Evolutionary conservation across 2,113 vertebrate genomes (phyloP).

Genomic region (Myrmecophaga tridactyla): DNA sequence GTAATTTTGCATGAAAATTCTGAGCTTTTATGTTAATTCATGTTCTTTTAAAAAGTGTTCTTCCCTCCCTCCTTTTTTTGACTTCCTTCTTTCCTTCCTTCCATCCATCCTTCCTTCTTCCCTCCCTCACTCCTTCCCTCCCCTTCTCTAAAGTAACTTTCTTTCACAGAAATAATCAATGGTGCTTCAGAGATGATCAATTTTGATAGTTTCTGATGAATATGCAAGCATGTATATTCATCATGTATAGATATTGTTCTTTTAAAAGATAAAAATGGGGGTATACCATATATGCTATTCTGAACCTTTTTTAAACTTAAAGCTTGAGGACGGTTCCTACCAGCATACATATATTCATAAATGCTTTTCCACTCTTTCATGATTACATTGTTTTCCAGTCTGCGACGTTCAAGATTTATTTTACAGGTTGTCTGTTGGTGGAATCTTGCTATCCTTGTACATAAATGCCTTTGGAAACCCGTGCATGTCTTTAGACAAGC

Average conservation of each 20-base stretch:
- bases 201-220: not conserved
- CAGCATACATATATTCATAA: not conserved
- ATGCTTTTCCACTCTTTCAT: not conserved
- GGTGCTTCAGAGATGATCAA: not conserved
- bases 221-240: not conserved
- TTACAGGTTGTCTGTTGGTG: not conserved
- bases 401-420: not conserved
- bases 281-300: not conserved
- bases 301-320: not conserved
- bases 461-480: not conserved
- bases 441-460: not conserved
- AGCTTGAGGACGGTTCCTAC: not conserved
- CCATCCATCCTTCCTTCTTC: not conserved
- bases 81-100: not conserved
- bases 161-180: not conserved
- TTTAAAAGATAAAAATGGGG: not conserved
- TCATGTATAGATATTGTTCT: not conserved
- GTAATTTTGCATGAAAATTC: not conserved
- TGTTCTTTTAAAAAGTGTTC: not conserved
- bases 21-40: not conserved
- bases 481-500: not conserved
- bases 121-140: too few species aligned
- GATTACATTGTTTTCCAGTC: not conserved
- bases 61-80: not conserved
- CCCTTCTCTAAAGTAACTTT: not conserved